Evolutionary conservation across 2,797 vertebrate genomes (phyloP), one percentile per base, ranked within the genome.

Genomic region (Microctenopoma steveboyesi): DNA sequence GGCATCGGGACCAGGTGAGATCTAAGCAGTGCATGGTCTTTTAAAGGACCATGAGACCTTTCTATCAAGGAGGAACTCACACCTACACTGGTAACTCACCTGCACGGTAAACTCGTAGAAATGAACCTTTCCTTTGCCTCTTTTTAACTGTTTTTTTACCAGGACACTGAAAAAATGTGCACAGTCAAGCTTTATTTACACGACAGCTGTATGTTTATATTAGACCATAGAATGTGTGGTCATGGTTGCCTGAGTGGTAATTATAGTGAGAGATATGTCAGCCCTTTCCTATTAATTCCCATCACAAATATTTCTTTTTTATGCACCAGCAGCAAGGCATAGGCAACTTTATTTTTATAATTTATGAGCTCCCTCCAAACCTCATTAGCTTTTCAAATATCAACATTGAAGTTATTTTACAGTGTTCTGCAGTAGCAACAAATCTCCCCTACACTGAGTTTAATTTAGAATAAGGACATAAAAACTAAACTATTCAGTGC

Each of bases 1-100:
- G 63, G 73, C 78, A 79, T 77, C 54, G 74, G 74, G 76, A 84
- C 74, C 79, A 87, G 86, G 85, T 86, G 82, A 87, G 83, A 71
- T 84, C 71, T 83, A 82, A 88, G 78, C 84, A 68, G 76, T 81
- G 71, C 66, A 61, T 57, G 74, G 81, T 77, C 78, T 84, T 87
- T 84, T 75, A 89, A 88, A 86, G 79, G 78, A 56, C 73, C 58
- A 54, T 25, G 60, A 84, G 72, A 69, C 82, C 57, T 84, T 72
- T 72, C 73, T 66, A 74, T 77, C 80, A 72, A 45, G 22, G 22
- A 22, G 22, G 22, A 22, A 22, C 22, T 22, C 22, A 22, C 22
- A 22, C 22, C 22, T 22, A 22, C 22, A 22, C 22, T 22, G 22
- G 22, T 22, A 22, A 81, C 57, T 80, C 80, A 52, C 25, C 81